phyloP scores from a whole-genome alignment of 2,888 invertebrate genomes.

The Eupeodes luniger region DNA sequence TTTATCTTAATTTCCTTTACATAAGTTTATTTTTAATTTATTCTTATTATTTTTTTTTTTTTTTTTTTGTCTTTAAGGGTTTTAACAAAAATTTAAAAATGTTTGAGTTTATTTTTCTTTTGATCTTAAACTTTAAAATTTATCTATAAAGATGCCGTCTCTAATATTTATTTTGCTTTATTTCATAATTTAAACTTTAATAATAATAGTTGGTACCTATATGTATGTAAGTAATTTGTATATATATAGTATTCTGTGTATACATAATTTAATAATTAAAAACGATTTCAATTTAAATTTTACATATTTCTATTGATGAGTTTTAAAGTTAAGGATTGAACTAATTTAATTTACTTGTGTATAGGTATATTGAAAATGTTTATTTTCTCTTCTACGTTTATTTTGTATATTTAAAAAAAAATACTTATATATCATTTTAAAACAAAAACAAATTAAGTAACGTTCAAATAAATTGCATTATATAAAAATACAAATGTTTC shows the following conservation, averaged over 20 bases:
- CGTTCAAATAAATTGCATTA: conserved; percentile 68
- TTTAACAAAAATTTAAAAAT: conserved; percentile 68
- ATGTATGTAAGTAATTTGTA: no score
- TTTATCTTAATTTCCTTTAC: no score
- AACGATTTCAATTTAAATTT: conserved; percentile 51
- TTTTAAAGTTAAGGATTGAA: conserved; percentile 50
- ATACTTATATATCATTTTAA: conserved; percentile 30
- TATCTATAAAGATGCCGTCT: no score
- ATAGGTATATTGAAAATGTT: conserved; percentile 53
- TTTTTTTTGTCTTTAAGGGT: conserved; percentile 54
- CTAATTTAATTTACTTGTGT: no score
- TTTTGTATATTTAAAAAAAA: conserved; percentile 48
- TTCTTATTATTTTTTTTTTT: no score
- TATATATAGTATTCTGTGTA: conserved; percentile 64
- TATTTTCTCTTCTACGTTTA: conserved; percentile 25
- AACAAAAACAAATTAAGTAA: conserved; percentile 64
- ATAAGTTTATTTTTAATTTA: conserved; percentile 57
- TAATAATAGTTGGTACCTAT: no score
- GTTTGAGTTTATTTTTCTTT: conserved; percentile 50
- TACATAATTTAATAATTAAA: conserved; percentile 57
- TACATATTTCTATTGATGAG: conserved; percentile 58
- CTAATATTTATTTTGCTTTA: no score
- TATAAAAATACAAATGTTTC: conserved; percentile 70
- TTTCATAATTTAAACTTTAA: no score
- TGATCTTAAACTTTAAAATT: no score